Base-by-base conservation (phyloP, 2,888 invertebrate species). In the Epistrophe grossulariae region DNA sequence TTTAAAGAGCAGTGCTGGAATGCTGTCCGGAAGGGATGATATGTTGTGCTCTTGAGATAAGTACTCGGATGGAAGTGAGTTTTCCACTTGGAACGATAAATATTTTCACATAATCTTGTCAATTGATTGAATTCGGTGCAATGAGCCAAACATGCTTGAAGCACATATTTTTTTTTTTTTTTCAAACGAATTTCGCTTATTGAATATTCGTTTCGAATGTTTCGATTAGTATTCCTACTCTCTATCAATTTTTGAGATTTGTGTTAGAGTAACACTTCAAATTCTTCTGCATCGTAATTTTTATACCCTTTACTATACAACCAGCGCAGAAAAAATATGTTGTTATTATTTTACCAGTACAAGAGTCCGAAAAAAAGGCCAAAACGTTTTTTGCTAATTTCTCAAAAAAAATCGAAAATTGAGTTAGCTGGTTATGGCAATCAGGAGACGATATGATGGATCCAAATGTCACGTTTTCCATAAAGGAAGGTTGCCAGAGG, bases 41-140 rank as follows among this genome's bases (percentile, higher is more conserved):
- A 87, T 87, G 87, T 87, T 83, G 76, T 76, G 79, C 87, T 83
- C 87, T 87, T 87, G 76, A 83, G 83, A 83, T 87, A 48, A 40
- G 70, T 72, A 87, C 87, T 87, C 72, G 79, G 79, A 87, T 79
- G 68, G 72, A 83, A 87, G 83, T 87, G 87, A 87, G 87, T 87
- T 87, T 87, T 87, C 87, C 83, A 87, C 87, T 87, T 87, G 83
- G 79, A 83, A 52, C 79, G 87, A 83, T 87, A 87, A 87, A 87
- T 87, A 87, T 87, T 87, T 87, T 87, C 83, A 83, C 87, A 87
- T 83, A 83, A 87, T 87, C 83, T 87, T 87, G 83, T 83, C 87
- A 83, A 87, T 87, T 87, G 87, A 87, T 87, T 83, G 87, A 87
- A 87, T 87, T 87, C 59, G 71, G 76, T 83, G 87, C 83, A 87